These are phyloP conservation scores for Isaurus tuberculatus DNA, from an alignment of 92 coral and sea anemone genomes.

Conservation along the genomic window DNA sequence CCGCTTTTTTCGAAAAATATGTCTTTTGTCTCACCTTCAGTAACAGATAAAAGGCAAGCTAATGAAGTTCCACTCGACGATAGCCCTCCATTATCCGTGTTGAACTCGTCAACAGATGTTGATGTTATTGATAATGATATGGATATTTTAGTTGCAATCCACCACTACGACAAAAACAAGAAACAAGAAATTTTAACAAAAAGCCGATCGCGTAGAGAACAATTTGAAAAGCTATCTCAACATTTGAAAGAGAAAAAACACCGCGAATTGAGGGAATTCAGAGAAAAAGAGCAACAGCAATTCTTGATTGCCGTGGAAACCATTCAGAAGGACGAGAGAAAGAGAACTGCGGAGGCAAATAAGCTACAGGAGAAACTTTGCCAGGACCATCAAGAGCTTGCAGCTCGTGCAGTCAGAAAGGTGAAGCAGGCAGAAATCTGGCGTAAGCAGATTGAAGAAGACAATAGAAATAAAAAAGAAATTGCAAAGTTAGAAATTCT, in stretches of 20 bases:
- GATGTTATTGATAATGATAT: slow-evolving; percentile 56
- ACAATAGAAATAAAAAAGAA: slow-evolving; percentile 66
- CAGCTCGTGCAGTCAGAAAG: slow-evolving; percentile 71
- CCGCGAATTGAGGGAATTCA: slow-evolving; percentile 52
- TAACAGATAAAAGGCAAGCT: background rate
- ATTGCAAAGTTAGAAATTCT: slow-evolving; percentile 51
- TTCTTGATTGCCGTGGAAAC: slow-evolving; percentile 59
- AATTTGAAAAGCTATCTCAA: slow-evolving; percentile 55
- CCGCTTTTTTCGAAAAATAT: background rate
- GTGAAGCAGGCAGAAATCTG: slow-evolving; percentile 71
- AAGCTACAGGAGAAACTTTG: slow-evolving; percentile 64
- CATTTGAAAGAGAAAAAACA: slow-evolving; percentile 53
- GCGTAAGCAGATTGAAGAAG: slow-evolving; percentile 69
- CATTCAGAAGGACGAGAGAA: slow-evolving; percentile 59
- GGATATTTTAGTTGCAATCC: slow-evolving; percentile 22
- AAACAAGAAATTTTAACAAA: slow-evolving; percentile 55
- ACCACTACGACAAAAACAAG: slow-evolving; percentile 57
- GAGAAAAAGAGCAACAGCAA: slow-evolving; percentile 63
- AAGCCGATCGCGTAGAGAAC: slow-evolving; percentile 43
- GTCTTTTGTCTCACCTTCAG: background rate
- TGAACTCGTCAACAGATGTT: background rate
- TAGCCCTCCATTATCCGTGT: background rate
- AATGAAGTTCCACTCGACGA: background rate
- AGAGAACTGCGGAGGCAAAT: slow-evolving; percentile 62
- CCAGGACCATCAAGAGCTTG: slow-evolving; percentile 68